Base-by-base conservation (phyloP, 2,113 vertebrate species). In the Vulpes vulpes region DNA sequence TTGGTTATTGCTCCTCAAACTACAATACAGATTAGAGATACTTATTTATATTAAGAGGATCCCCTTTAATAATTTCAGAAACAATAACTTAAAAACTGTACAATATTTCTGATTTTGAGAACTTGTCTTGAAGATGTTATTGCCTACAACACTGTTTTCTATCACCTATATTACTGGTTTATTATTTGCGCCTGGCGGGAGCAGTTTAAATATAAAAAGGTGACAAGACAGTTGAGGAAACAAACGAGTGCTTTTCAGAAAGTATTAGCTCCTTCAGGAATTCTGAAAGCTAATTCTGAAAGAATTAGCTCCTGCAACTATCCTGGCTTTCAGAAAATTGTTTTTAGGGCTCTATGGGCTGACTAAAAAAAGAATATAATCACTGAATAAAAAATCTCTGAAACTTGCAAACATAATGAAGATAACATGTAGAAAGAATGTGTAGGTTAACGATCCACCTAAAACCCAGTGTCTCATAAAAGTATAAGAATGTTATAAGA, bases 401-500 rank as follows among this genome's bases (percentile, higher is more conserved):
- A 94, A 79, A 78, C 67, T 74, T 78, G 89, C 12, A 93, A 95
- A 95, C 35, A 76, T n/a, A 51, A 67, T 62, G 11, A 82, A 85
- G 12, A 89, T 91, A 92, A 65, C 8, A 32, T 49, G 55, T 49
- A 65, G 64, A 91, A 96, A 57, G 23, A 65, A 73, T 1, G 14
- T 49, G 73, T 38, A 22, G 10, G 30, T 53, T 60, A 74, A 74
- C n/a, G 12, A 65, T 51, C 15, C 38, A 22, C 16, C 59, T 87
- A 65, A 89, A 25, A 23, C 11, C 25, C 25, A 94, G 17, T 19
- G 27, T 62, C 60, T 79, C 60, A n/a, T 53, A 88, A 81, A 74
- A 87, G 57, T 60, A 64, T 30, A 59, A 71, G 35, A 82, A 76
- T 23, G 30, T 89, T 22, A 67, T 3, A 57, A 38, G 5, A 93